phyloP scores from a whole-genome alignment of 2,797 vertebrate genomes.

The Prionace glauca region DNA sequence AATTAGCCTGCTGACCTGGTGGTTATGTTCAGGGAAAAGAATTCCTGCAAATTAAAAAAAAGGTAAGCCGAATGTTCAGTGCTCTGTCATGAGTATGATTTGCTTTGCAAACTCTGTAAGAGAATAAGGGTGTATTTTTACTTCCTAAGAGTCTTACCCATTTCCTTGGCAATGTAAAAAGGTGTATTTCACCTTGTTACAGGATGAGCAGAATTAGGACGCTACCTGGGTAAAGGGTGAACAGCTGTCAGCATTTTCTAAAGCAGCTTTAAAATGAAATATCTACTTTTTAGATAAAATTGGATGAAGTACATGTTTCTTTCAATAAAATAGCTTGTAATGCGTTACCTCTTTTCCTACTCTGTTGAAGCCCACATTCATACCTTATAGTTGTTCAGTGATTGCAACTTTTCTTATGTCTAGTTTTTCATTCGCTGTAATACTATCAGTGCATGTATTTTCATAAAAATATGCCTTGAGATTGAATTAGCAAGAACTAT shows the following conservation, averaged over 20 bases:
- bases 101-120: background rate
- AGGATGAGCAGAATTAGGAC: background rate
- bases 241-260: background rate
- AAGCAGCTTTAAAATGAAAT: background rate
- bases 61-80: background rate
- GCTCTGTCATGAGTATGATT: background rate
- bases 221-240: background rate
- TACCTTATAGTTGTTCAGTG: background rate
- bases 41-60: background rate
- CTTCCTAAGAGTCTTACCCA: background rate
- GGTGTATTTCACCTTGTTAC: background rate
- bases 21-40: background rate
- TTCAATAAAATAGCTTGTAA: background rate
- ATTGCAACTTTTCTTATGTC: background rate
- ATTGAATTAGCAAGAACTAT: background rate
- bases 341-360: background rate
- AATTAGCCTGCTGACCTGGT: background rate
- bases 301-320: background rate
- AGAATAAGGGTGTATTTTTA: background rate
- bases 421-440: background rate
- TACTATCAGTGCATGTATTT: background rate
- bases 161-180: background rate
- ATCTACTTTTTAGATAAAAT: background rate
- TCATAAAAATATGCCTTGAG: background rate
- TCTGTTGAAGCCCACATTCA: background rate